Evolutionary conservation across 2,888 invertebrate species (phyloP).

Genomic region (Aethes cnicana): DNA sequence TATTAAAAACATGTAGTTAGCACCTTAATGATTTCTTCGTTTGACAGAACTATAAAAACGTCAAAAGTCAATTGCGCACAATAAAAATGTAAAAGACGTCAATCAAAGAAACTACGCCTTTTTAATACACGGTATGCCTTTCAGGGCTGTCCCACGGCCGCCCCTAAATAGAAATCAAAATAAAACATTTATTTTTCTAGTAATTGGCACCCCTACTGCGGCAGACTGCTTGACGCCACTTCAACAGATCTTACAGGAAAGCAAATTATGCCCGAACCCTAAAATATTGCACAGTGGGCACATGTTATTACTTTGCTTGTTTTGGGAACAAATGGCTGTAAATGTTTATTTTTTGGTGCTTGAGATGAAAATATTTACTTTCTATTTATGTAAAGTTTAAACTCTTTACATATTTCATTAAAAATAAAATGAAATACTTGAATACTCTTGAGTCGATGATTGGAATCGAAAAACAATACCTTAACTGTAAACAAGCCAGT

Average conservation of each 20-base stretch:
- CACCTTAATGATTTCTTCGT: no score
- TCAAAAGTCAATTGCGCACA: conserved; percentile 67
- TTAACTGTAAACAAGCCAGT: no score
- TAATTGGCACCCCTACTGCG: conserved; percentile 80
- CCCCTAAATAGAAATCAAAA: conserved; percentile 80
- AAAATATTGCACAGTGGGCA: conserved; percentile 52
- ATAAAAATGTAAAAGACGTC: conserved; percentile 69
- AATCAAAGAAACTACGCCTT: conserved; percentile 70
- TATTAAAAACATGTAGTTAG: no score
- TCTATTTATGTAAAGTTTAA: no score
- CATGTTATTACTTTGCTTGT: conserved; percentile 69
- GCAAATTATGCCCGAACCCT: conserved; percentile 58
- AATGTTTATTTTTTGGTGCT: not conserved
- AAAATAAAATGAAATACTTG: no score
- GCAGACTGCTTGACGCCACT: conserved; percentile 71
- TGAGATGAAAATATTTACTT: not conserved
- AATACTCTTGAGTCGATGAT: no score
- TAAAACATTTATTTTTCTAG: conserved; percentile 76
- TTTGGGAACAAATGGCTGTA: conserved; percentile 41
- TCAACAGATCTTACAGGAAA: conserved; percentile 77
- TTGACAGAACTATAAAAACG: conserved; percentile 52
- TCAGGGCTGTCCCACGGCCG: conserved; percentile 79
- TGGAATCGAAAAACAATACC: no score
- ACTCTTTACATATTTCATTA: no score
- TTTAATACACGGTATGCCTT: conserved; percentile 77